Conservation (phyloP, 2,113 vertebrate species). For the Rhinolophus sinicus region DNA sequence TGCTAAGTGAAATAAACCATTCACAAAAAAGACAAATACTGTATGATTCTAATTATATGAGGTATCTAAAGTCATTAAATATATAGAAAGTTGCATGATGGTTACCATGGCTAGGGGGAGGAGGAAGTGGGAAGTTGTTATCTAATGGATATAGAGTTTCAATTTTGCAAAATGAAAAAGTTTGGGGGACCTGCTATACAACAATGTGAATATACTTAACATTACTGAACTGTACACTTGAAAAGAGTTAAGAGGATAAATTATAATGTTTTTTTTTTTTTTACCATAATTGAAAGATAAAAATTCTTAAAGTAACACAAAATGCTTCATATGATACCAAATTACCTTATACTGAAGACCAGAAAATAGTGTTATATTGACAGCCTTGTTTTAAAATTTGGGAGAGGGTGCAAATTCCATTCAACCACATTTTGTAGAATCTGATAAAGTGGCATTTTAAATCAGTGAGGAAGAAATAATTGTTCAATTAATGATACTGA, state of each 20-base stretch:
- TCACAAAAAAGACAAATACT: background rate
- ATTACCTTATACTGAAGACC: background rate
- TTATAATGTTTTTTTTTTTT: background rate
- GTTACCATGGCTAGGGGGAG: background rate
- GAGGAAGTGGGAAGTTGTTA: background rate
- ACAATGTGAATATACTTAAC: background rate
- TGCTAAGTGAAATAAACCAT: background rate
- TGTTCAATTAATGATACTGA: constrained; percentile 3
- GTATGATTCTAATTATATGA: background rate
- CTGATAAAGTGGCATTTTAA: constrained; percentile 26
- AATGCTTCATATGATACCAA: background rate
- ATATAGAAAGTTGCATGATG: background rate
- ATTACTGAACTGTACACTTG: background rate
- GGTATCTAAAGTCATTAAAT: background rate
- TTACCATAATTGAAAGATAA: background rate
- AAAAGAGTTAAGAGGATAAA: background rate
- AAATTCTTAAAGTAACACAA: background rate
- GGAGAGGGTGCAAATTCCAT: background rate
- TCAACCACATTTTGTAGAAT: constrained; percentile 10
- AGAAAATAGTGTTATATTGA: background rate
- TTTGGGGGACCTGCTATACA: background rate
- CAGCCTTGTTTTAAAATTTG: background rate
- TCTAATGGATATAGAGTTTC: background rate
- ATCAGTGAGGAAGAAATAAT: background rate
- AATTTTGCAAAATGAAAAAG: background rate